Evolutionary conservation across 2,113 vertebrate species (phyloP).

Genomic region (Ochotona curzoniae): DNA sequence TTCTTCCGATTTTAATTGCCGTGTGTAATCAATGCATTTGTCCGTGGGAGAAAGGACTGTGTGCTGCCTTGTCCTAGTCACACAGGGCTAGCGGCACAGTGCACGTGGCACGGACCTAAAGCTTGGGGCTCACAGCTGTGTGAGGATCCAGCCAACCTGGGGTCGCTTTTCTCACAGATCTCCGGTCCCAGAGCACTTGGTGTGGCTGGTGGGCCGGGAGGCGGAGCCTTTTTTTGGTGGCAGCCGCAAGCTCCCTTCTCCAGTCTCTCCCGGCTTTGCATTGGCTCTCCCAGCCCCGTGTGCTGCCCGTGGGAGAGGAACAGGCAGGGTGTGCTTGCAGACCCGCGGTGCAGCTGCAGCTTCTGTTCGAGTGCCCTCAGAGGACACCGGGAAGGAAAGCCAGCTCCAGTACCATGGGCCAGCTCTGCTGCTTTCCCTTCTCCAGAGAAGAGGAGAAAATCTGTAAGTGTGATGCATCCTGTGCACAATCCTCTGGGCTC

Average conservation of each 20-base stretch:
- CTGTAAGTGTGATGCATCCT: slow-evolving; percentile 88
- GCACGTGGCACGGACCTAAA: not conserved
- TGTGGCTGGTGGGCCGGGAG: slow-evolving; percentile 83
- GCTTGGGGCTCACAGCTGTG: not conserved
- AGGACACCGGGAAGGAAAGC: slow-evolving; percentile 60
- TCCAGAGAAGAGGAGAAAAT: slow-evolving; percentile 94
- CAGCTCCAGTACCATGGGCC: slow-evolving; percentile 92
- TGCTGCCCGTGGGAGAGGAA: slow-evolving; percentile 29
- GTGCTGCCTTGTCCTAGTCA: not conserved
- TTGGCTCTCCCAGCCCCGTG: slow-evolving; percentile 46
- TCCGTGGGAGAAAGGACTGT: not conserved
- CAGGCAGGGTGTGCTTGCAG: slow-evolving; percentile 65
- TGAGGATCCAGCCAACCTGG: not conserved
- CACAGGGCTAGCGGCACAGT: not conserved
- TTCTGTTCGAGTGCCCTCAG: slow-evolving; percentile 65
- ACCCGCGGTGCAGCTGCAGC: slow-evolving; percentile 50
- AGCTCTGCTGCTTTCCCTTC: slow-evolving; percentile 98
- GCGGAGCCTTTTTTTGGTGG: slow-evolving; percentile 84
- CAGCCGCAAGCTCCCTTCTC: slow-evolving; percentile 62
- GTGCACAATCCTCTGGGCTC: not conserved
- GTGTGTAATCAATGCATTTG: slow-evolving; percentile 1
- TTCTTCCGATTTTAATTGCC: not conserved
- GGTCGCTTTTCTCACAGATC: slow-evolving; percentile 22
- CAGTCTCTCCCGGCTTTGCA: slow-evolving; percentile 38
- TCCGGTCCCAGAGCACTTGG: slow-evolving; percentile 82